A percentile compares a stretch with the other conserved stretches of the same genome.
Conservation (phyloP, 2,888 invertebrate genomes). For the Barypeithes pellucidus region DNA sequence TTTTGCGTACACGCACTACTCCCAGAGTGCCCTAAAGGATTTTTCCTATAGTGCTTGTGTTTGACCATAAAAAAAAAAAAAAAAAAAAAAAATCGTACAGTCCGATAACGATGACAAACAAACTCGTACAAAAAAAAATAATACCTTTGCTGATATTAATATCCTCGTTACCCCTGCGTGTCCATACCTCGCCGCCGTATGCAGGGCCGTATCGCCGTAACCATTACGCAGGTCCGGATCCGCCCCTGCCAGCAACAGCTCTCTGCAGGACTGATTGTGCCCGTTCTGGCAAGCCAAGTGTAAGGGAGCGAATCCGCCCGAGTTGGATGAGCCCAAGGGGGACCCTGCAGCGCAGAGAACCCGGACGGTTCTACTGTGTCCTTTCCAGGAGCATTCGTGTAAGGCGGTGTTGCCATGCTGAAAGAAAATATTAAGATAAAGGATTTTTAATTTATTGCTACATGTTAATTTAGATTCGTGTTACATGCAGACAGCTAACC, state of each 20-base stretch:
- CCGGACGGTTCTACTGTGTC: constrained; percentile 89
- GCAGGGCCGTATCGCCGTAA: constrained; percentile 95
- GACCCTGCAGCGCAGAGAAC: constrained; percentile 81
- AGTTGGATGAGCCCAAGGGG: constrained; percentile 79
- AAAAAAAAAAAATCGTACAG: too few relatives aligned
- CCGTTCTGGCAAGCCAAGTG: constrained; percentile 97
- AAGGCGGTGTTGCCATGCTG: constrained; percentile 95
- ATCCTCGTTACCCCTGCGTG: constrained; percentile 97
- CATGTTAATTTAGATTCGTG: background rate
- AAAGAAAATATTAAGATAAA: constrained; percentile 59
- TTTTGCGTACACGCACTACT: too few relatives aligned
- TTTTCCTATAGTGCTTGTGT: too few relatives aligned
- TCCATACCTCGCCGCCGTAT: constrained; percentile 95
- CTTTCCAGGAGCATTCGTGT: constrained; percentile 97
- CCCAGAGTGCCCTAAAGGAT: too few relatives aligned
- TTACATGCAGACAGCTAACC: background rate
- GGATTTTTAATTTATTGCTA: background rate
- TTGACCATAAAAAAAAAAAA: too few relatives aligned
- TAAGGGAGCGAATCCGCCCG: constrained; percentile 93
- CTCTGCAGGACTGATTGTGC: constrained; percentile 94
- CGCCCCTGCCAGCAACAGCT: constrained; percentile 89
- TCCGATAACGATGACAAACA: too few relatives aligned
- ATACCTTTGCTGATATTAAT: constrained; percentile 85
- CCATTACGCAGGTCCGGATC: constrained; percentile 93
- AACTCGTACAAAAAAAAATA: background rate